Evolutionary conservation across 2,113 vertebrate species (phyloP).

Genomic region (Peromyscus californicus): DNA sequence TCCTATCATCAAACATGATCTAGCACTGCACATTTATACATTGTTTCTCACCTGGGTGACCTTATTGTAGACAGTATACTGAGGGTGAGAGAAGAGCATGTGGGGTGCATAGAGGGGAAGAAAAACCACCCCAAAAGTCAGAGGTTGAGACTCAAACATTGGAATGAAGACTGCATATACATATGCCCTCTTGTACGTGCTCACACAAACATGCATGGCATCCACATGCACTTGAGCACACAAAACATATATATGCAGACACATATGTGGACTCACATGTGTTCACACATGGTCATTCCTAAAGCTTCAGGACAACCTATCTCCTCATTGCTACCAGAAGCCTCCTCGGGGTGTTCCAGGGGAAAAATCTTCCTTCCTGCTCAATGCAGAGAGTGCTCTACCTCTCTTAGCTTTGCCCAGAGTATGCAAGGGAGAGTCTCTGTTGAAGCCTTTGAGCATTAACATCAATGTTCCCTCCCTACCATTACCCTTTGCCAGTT

Average conservation of each 20-base stretch:
- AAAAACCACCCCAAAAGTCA: neutral
- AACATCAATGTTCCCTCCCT: neutral
- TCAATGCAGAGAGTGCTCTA: no score
- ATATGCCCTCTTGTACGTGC: rapidly evolving
- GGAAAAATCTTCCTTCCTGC: neutral
- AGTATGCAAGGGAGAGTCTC: no score
- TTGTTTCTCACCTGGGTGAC: neutral
- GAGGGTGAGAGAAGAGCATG: neutral
- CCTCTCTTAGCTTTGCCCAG: neutral
- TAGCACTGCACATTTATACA: neutral
- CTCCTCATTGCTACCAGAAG: neutral
- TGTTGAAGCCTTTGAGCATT: neutral
- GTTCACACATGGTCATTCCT: neutral
- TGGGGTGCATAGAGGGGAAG: neutral
- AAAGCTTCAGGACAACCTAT: neutral
- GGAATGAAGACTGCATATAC: no score
- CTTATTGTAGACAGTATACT: neutral
- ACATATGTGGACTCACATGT: neutral
- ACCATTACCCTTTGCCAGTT: neutral
- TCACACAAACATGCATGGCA: neutral
- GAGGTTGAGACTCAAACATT: neutral
- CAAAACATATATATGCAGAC: neutral
- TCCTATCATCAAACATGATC: no score
- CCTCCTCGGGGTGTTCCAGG: neutral
- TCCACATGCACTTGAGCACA: neutral